Percentiles rank a stretch among this genome's conserved stretches.
phyloP scores from a whole-genome alignment of 2,888 invertebrate genomes.

The Dicycla oo region DNA sequence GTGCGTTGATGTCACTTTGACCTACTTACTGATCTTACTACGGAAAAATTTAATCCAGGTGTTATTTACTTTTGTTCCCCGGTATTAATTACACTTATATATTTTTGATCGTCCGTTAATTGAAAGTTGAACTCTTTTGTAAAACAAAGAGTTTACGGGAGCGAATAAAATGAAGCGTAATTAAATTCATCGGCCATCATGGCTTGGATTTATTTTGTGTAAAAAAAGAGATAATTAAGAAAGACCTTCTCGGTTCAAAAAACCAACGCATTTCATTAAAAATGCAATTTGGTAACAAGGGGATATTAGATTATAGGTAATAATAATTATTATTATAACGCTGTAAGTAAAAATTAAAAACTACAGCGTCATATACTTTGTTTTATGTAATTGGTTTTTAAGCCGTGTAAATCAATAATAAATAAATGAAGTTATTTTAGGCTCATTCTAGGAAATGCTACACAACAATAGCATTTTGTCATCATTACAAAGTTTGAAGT shows the following conservation, averaged over 20 bases:
- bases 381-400: no score
- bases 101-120: slow-evolving; percentile 26
- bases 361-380: no score
- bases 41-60: neutral
- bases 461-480: neutral
- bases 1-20: neutral
- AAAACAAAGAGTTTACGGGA: slow-evolving; percentile 13
- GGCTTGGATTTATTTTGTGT: slow-evolving; percentile 24
- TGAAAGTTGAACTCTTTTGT: slow-evolving; percentile 24
- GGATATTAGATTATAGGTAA: slow-evolving; percentile 1
- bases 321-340: no score
- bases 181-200: slow-evolving; percentile 37
- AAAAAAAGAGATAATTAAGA: slow-evolving; percentile 24
- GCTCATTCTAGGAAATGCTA: neutral
- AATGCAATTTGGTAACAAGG: slow-evolving; percentile 33
- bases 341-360: no score
- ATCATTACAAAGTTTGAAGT: neutral
- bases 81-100: slow-evolving; percentile 13
- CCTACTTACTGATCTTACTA: neutral
- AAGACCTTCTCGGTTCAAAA: slow-evolving; percentile 7
- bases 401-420: no score
- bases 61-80: slow-evolving; percentile 5
- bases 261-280: slow-evolving; percentile 13
- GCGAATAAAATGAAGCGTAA: slow-evolving; percentile 42
- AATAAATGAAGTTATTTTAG: slow-evolving; percentile 1